A percentile compares a stretch with the other conserved stretches of the same genome.
Evolutionary conservation across 2,113 vertebrate genomes (phyloP).

Genomic region (Brachirus orientalis): DNA sequence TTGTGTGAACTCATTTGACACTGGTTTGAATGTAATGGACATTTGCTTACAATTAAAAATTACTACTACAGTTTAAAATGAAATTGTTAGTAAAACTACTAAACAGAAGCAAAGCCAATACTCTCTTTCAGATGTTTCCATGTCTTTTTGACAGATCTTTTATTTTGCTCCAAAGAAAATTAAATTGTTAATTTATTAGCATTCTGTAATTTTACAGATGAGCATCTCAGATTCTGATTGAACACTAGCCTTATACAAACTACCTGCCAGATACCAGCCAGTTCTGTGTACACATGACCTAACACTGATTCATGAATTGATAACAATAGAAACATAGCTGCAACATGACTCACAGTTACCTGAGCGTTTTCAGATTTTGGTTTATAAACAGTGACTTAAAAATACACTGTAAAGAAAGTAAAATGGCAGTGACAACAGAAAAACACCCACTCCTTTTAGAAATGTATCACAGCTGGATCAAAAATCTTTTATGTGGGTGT

Average conservation of each 20-base stretch:
- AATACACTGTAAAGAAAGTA: background rate
- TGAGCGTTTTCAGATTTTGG: too few species aligned
- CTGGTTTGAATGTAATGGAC: too few species aligned
- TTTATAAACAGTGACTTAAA: too few species aligned
- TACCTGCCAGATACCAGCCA: background rate
- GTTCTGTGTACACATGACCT: background rate
- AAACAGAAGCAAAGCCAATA: conserved; percentile 3
- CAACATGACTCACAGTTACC: background rate
- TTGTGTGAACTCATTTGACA: too few species aligned
- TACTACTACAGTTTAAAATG: conserved; percentile 7
- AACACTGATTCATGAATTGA: background rate
- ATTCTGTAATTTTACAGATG: too few species aligned
- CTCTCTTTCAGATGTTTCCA: background rate
- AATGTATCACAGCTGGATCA: background rate
- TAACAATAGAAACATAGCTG: background rate
- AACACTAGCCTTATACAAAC: background rate
- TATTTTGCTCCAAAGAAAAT: too few species aligned
- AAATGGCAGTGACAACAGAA: background rate
- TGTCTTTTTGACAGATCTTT: too few species aligned
- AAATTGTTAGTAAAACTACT: conserved; percentile 21
- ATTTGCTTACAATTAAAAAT: too few species aligned
- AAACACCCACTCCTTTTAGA: background rate
- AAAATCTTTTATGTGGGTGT: background rate
- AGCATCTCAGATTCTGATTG: too few species aligned
- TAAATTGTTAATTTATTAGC: too few species aligned